Evolutionary conservation across 37 sponge, comb jelly and placozoan species (phyloP), one percentile per base, ranked within the genome.

Genomic region (Tethya wilhelma): DNA sequence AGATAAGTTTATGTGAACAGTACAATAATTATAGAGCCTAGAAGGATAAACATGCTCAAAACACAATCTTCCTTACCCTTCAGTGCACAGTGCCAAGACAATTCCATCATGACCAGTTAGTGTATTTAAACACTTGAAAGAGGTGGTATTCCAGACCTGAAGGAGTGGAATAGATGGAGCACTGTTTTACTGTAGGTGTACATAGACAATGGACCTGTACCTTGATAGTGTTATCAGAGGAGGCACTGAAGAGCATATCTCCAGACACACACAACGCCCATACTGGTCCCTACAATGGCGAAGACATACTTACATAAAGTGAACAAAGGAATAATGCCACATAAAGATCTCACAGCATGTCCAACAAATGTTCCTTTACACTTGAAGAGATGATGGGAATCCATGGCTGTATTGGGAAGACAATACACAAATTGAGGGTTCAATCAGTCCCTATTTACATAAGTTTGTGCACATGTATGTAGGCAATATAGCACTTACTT

Each of bases 291-390:
- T 95, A 39, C 25, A 64, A 31, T 19, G 9, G n/a, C 1, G 42
- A 38, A 62, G 23, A n/a, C n/a, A n/a, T n/a, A n/a, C n/a, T n/a
- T n/a, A n/a, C n/a, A n/a, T n/a, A n/a, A n/a, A n/a, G n/a, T n/a
- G n/a, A n/a, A n/a, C n/a, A n/a, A n/a, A n/a, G n/a, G n/a, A n/a
- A n/a, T n/a, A n/a, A n/a, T n/a, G n/a, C n/a, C n/a, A n/a, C n/a
- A n/a, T n/a, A n/a, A n/a, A n/a, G 4, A 14, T 69, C 92, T 84
- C 57, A 93, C 93, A 59, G 87, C 86, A 64, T 97, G 98, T 23
- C 98, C 98, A 2, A 97, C 98, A 85, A 97, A 97, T 12, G 98
- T 97, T 0, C 98, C 98, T 64, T 92, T 92, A 78, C 98, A 97
- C 59, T 94, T 94, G 85, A 80, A 97, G 57, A 92, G 36, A 49